phyloP scores from a whole-genome alignment of 2,797 vertebrate species.

The Scyliorhinus canicula region DNA sequence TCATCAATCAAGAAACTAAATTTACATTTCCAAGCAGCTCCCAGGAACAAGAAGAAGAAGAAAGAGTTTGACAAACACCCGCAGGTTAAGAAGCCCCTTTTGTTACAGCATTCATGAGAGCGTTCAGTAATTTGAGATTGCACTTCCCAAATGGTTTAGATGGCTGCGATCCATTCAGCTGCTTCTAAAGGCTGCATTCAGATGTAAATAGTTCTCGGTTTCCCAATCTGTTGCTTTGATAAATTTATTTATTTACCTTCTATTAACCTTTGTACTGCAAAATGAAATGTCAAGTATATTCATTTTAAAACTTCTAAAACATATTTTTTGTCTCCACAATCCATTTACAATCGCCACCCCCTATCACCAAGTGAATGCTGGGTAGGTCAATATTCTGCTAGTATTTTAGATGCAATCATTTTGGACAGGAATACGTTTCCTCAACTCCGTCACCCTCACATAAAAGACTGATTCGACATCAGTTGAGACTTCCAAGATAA shows the following conservation, averaged over 20 bases:
- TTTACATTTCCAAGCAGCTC: background rate
- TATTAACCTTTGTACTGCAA: background rate
- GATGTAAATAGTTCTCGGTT: background rate
- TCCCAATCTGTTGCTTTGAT: background rate
- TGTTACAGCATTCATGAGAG: background rate
- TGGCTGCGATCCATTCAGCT: background rate
- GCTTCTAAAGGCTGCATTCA: background rate
- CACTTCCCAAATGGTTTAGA: background rate
- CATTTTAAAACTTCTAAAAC: background rate
- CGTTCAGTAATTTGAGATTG: background rate
- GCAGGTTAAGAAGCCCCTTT: background rate
- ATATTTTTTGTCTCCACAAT: background rate
- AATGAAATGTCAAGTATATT: background rate
- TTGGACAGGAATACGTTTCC: background rate
- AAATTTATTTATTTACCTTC: background rate
- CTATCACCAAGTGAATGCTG: background rate
- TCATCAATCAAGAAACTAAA: background rate
- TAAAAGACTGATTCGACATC: background rate
- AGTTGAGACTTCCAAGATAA: background rate
- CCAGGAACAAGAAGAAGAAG: constrained; percentile 8
- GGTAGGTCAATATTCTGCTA: background rate
- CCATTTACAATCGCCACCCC: background rate
- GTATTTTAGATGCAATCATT: background rate
- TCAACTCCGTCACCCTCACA: background rate
- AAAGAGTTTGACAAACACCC: background rate